Base-by-base conservation (phyloP, 2,888 invertebrate species). In the Metalampra italica region DNA sequence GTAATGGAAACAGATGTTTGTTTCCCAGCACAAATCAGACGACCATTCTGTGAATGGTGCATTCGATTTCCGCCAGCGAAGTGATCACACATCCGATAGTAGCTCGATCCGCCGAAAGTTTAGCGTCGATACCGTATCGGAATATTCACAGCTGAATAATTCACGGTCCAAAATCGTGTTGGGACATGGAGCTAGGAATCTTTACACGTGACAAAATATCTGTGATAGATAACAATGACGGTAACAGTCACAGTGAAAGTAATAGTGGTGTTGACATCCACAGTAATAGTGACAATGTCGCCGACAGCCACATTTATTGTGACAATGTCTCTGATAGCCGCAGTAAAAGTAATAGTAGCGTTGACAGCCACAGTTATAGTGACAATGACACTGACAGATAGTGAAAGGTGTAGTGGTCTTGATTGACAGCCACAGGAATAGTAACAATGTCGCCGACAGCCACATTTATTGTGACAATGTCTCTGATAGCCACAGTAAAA, bases 91-190 rank as follows among this genome's bases (percentile, higher is more conserved):
- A 42, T n/a, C 4, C n/a, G 32, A 34, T 34, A 14, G 11, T 15
- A 14, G 11, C 34, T 13, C 14, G 29, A 41, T 41, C 43, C 30
- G 43, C 12, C 43, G 43, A 43, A 34, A 43, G 43, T 43, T 43
- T 43, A 43, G 43, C 32, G 39, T 13, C 15, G 12, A 34, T 44
- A 11, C 34, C 9, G 50, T 51, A 54, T 54, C 44, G 22, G 55
- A 49, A 65, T 65, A 63, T 68, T 68, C 58, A 63, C 65, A 50
- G 51, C n/a, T 47, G 60, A 68, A 68, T 64, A 62, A 67, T 63
- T 68, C 63, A 55, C 50, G 36, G 5, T 46, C 43, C 36, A 49
- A 56, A 54, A 50, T 47, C 54, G 45, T 52, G 47, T 46, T 36
- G 46, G 11, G 3, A 8, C 30, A n/a, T 36, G 12, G 44, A 34